Percentiles rank a stretch among this genome's conserved stretches.
phyloP scores from a whole-genome alignment of 2,888 invertebrate genomes.

The Tridacna gigas region DNA sequence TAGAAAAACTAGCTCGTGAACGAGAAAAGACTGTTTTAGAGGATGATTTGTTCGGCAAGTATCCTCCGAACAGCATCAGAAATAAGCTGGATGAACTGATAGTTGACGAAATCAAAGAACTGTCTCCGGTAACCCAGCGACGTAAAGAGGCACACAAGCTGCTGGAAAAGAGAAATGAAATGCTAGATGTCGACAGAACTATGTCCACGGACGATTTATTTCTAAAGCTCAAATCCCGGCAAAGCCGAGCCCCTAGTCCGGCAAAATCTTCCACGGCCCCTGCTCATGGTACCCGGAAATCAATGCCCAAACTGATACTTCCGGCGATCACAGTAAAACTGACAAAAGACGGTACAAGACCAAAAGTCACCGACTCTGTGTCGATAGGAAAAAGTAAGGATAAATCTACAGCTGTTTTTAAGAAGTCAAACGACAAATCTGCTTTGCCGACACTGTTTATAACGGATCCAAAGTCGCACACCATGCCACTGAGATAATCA shows the following conservation, averaged over 20 bases:
- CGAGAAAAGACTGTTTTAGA: conserved; percentile 48
- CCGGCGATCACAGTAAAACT: conserved; percentile 71
- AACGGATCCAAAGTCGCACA: conserved; percentile 40
- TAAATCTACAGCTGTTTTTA: not conserved
- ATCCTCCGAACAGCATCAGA: conserved; percentile 67
- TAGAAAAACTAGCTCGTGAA: conserved; percentile 68
- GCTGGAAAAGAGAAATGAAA: conserved; percentile 64
- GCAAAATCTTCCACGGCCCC: conserved; percentile 34
- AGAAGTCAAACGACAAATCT: conserved; percentile 28
- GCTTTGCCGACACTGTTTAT: conserved; percentile 52
- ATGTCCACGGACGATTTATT: conserved; percentile 68
- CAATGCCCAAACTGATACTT: conserved; percentile 65
- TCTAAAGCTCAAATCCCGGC: conserved; percentile 52
- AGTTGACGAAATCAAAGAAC: conserved; percentile 69
- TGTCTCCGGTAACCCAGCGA: conserved; percentile 68
- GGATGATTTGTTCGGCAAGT: conserved; percentile 68
- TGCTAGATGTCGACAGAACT: conserved; percentile 69
- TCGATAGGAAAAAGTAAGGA: conserved; percentile 6
- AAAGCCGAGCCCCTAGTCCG: conserved; percentile 50
- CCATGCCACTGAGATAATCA: conserved; percentile 13
- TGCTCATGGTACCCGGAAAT: conserved; percentile 35
- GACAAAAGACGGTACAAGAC: conserved; percentile 26
- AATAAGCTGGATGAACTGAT: conserved; percentile 70
- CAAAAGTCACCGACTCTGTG: conserved; percentile 30
- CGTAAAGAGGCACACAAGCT: conserved; percentile 67